These are phyloP conservation scores for Eubasilissa regina DNA, from an alignment of 1,140 invertebrate species.

Conservation along the genomic window DNA sequence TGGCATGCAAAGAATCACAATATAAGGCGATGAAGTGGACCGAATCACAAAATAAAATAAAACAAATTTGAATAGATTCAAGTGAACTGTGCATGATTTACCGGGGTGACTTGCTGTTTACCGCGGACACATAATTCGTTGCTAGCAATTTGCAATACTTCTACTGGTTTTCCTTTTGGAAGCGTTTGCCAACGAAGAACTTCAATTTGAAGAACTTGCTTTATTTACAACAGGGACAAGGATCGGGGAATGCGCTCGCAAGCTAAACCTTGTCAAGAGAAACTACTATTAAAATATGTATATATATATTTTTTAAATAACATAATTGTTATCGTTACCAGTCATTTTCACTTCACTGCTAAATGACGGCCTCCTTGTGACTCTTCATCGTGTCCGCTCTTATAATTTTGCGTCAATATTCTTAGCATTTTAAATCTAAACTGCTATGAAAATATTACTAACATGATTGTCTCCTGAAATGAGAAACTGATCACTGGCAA, in stretches of 20 bases:
- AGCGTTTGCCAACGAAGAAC: neutral
- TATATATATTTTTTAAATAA: too few relatives aligned
- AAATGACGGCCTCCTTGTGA: too few relatives aligned
- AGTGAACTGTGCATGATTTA: slow-evolving; percentile 17
- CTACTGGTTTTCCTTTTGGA: neutral
- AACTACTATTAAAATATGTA: too few relatives aligned
- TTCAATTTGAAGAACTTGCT: slow-evolving; percentile 2
- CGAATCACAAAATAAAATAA: slow-evolving; percentile 1
- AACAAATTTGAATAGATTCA: slow-evolving; percentile 4
- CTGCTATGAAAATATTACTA: too few relatives aligned
- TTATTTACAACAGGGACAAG: neutral
- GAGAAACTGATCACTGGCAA: too few relatives aligned
- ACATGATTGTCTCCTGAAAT: too few relatives aligned
- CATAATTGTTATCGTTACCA: too few relatives aligned
- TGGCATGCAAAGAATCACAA: too few relatives aligned
- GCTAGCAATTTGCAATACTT: neutral
- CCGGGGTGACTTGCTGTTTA: slow-evolving; percentile 12
- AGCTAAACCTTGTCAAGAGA: neutral
- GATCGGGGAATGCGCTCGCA: neutral
- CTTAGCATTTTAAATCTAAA: too few relatives aligned
- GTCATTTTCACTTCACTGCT: too few relatives aligned
- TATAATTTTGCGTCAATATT: too few relatives aligned
- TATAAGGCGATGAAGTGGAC: neutral
- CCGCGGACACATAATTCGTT: neutral
- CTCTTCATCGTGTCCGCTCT: too few relatives aligned